phyloP scores from a whole-genome alignment of 2,113 vertebrate genomes.

The Clarias gariepinus region DNA sequence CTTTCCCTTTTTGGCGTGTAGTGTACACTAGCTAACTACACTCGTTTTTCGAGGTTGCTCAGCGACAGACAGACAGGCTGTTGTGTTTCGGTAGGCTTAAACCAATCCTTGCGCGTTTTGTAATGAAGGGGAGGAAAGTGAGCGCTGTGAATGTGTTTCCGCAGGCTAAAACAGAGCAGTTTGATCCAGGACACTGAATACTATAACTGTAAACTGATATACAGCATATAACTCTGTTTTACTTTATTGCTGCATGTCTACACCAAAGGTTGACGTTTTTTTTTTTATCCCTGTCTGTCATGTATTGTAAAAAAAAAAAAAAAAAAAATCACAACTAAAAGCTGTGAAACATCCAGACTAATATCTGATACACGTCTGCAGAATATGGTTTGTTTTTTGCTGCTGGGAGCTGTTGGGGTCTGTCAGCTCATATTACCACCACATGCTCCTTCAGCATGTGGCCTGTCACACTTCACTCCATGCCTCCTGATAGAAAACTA shows the following conservation, averaged over 20 bases:
- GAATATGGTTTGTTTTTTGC: conserved; percentile 42
- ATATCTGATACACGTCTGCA: conserved; percentile 1
- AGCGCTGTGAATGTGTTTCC: not conserved
- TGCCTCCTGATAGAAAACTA: conserved; percentile 60
- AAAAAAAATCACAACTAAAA: not conserved
- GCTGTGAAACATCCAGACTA: not conserved
- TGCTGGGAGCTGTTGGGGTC: conserved; percentile 42
- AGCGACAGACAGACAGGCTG: not conserved
- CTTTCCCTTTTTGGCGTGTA: conserved; percentile 74
- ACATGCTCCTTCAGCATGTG: conserved; percentile 67
- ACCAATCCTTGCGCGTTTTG: not conserved
- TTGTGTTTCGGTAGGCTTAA: not conserved
- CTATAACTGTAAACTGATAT: not conserved
- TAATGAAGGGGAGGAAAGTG: not conserved
- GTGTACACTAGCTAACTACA: not conserved
- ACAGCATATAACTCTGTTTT: not conserved
- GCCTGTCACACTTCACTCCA: conserved; percentile 63
- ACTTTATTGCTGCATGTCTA: not conserved
- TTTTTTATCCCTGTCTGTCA: not conserved
- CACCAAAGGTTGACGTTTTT: not conserved
- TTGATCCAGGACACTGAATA: not conserved
- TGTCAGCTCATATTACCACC: conserved; percentile 71
- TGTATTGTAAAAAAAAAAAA: not conserved
- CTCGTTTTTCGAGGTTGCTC: not conserved
- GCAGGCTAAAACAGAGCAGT: not conserved